These are phyloP conservation scores for Drosophila dives DNA, from an alignment of 2,888 invertebrate genomes.

Conservation along the genomic window DNA sequence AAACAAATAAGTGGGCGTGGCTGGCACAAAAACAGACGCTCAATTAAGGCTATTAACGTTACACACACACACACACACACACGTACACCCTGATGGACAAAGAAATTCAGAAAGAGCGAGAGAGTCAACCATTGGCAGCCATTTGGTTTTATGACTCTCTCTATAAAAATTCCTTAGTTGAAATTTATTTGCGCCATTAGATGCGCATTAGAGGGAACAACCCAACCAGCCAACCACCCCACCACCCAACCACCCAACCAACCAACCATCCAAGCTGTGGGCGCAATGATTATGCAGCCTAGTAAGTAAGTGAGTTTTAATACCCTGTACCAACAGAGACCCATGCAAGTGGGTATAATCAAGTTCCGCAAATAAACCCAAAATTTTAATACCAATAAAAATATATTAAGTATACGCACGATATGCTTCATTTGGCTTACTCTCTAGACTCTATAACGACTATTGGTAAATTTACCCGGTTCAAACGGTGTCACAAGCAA, in stretches of 20 bases:
- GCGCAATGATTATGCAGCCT: constrained; percentile 67
- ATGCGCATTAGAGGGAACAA: constrained; percentile 73
- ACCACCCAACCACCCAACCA: neutral
- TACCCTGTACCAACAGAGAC: constrained; percentile 5
- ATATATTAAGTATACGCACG: neutral
- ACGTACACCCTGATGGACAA: constrained; percentile 35
- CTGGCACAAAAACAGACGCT: constrained; percentile 69
- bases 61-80: constrained; percentile 42
- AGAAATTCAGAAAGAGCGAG: constrained; percentile 12
- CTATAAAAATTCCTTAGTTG: constrained; percentile 81
- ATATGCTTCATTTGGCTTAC: neutral
- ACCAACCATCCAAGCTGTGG: constrained; percentile 14
- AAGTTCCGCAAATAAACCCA: neutral
- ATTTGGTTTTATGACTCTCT: constrained; percentile 77
- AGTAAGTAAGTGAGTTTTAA: constrained; percentile 32
- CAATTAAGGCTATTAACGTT: constrained; percentile 79
- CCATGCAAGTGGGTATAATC: neutral
- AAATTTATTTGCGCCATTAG: constrained; percentile 79
- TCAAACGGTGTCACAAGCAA: neutral
- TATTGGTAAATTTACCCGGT: no score
- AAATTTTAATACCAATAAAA: neutral
- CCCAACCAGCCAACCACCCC: neutral
- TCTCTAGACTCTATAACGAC: neutral
- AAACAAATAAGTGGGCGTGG: constrained; percentile 79
- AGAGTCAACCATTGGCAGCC: constrained; percentile 70